A percentile compares a stretch with the other conserved stretches of the same genome.
These are phyloP conservation scores for Diarsia mendica DNA, from an alignment of 2,888 invertebrate genomes.

Conservation along the genomic window DNA sequence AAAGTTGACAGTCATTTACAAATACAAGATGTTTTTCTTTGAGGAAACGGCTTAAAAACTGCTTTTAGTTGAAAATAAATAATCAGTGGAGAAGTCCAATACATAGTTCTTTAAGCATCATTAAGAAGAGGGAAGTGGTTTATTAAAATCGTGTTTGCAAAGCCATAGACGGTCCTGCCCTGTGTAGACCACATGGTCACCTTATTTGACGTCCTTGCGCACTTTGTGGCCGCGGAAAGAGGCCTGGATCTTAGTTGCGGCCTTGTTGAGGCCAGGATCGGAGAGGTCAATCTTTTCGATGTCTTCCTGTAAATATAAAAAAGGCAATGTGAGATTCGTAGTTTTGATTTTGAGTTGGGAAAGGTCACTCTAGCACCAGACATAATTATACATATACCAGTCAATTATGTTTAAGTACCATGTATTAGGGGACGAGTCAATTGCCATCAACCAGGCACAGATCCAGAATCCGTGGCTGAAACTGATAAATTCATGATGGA, in stretches of 20 bases:
- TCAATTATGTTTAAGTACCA: too few species aligned
- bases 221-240: slow-evolving; percentile 97
- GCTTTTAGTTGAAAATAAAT: not conserved
- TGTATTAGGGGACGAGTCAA: too few species aligned
- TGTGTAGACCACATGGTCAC: slow-evolving; percentile 66
- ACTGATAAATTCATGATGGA: too few species aligned
- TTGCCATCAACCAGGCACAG: too few species aligned
- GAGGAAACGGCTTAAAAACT: not conserved
- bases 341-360: not conserved
- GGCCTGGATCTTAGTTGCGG: slow-evolving; percentile 97
- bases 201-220: slow-evolving; percentile 93
- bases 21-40: not conserved
- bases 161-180: slow-evolving; percentile 73
- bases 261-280: slow-evolving; percentile 96
- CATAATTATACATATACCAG: too few species aligned
- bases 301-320: slow-evolving; percentile 89
- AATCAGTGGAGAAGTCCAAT: slow-evolving; percentile 43
- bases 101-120: slow-evolving; percentile 34
- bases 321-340: not conserved
- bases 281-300: slow-evolving; percentile 96
- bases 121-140: slow-evolving; percentile 14
- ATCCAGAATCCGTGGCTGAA: too few species aligned
- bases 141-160: slow-evolving; percentile 70
- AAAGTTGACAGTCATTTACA: not conserved
- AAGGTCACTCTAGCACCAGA: not conserved